phyloP scores from a whole-genome alignment of 2,797 vertebrate species.

The Hephaestus fuliginosus region DNA sequence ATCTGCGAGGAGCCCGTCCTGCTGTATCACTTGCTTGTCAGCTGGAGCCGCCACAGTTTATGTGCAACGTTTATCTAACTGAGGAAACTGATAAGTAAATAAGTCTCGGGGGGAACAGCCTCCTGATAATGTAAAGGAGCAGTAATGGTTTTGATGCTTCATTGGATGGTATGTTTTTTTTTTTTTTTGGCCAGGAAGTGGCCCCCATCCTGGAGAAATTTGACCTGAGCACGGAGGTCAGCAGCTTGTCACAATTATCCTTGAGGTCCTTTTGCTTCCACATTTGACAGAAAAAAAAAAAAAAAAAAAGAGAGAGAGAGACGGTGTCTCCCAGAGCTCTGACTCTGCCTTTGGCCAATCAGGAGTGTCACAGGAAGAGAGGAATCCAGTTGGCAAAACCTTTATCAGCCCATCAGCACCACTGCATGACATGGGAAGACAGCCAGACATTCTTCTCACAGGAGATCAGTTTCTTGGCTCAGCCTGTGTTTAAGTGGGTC shows the following conservation, averaged over 20 bases:
- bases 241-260: constrained; percentile 79
- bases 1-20: constrained; percentile 44
- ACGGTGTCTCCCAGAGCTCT: constrained; percentile 44
- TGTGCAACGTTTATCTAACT: constrained; percentile 67
- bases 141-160: constrained; percentile 55
- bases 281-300: not conserved
- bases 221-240: constrained; percentile 68
- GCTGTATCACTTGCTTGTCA: constrained; percentile 52
- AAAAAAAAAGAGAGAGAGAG: constrained; percentile 5
- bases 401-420: constrained; percentile 81
- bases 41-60: constrained; percentile 62
- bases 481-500: constrained; percentile 75
- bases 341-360: constrained; percentile 57
- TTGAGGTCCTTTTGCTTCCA: constrained; percentile 67
- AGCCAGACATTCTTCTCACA: constrained; percentile 77
- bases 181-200: constrained; percentile 76
- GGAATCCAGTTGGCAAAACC: constrained; percentile 70
- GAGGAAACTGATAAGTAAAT: constrained; percentile 74
- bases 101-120: constrained; percentile 54
- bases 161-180: constrained; percentile 28
- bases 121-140: constrained; percentile 59
- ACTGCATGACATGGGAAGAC: constrained; percentile 74
- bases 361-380: constrained; percentile 72
- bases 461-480: constrained; percentile 74
- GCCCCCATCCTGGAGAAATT: constrained; percentile 68